Percentiles rank a stretch among this genome's conserved stretches.
Evolutionary conservation across 1,140 invertebrate genomes (phyloP).

Genomic region (Dryas iulia): DNA sequence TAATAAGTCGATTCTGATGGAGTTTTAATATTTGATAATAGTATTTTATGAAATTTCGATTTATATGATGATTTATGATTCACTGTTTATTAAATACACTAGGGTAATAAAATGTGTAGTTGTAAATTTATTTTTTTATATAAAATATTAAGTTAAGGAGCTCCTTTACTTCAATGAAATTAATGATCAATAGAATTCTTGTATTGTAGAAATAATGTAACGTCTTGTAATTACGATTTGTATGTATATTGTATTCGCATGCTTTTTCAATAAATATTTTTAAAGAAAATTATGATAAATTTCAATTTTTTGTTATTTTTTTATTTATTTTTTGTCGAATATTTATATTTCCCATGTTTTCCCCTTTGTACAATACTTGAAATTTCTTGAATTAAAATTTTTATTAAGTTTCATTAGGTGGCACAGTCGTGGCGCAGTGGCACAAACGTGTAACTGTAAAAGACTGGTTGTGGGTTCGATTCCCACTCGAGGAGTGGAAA

Average conservation of each 20-base stretch:
- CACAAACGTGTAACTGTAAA: too few relatives aligned
- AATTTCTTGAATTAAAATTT: too few relatives aligned
- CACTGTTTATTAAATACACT: not conserved
- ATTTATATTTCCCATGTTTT: not conserved
- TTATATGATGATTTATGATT: not conserved
- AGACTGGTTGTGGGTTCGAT: too few relatives aligned
- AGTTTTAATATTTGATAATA: not conserved
- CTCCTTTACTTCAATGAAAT: not conserved
- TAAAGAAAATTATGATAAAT: not conserved
- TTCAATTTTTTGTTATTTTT: not conserved
- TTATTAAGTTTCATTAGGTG: too few relatives aligned
- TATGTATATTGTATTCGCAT: constrained; percentile 4
- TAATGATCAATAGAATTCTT: constrained; percentile 3
- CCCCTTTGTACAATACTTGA: too few relatives aligned
- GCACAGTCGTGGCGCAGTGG: too few relatives aligned
- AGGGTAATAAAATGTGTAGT: not conserved
- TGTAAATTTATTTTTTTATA: not conserved
- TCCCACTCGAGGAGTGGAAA: too few relatives aligned
- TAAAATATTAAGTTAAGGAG: constrained; percentile 5
- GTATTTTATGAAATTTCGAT: not conserved
- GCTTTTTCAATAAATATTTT: not conserved
- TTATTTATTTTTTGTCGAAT: not conserved
- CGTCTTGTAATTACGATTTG: not conserved
- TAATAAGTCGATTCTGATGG: not conserved
- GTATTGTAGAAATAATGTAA: not conserved